Percentiles rank a stretch among this genome's conserved stretches.
Conservation (phyloP, 2,888 invertebrate genomes). For the Chorisops tibialis region DNA sequence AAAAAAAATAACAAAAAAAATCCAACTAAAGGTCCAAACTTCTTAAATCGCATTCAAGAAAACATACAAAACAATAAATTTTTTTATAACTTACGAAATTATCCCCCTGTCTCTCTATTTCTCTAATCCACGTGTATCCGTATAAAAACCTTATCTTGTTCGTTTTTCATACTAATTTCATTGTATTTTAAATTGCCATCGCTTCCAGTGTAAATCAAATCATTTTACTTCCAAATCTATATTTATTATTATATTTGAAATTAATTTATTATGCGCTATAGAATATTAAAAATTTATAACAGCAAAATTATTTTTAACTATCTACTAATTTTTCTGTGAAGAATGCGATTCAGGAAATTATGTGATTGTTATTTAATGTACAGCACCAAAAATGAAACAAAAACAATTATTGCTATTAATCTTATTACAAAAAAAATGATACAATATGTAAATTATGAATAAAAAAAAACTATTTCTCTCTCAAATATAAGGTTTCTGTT, state of each 20-base stretch:
- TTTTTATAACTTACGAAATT: neutral
- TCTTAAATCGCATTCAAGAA: constrained; percentile 22
- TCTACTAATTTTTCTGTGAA: neutral
- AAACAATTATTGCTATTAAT: constrained; percentile 21
- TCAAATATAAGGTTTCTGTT: constrained; percentile 11
- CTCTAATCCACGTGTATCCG: too few relatives aligned
- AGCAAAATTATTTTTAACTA: neutral
- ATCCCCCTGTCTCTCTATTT: neutral
- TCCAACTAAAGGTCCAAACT: neutral
- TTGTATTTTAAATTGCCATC: too few relatives aligned
- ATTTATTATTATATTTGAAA: too few relatives aligned
- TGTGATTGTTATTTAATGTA: constrained; percentile 24
- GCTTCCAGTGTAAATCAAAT: too few relatives aligned
- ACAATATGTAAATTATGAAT: constrained; percentile 21
- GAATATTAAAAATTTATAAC: neutral
- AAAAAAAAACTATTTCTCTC: constrained; percentile 31
- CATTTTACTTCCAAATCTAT: too few relatives aligned
- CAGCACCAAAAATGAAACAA: constrained; percentile 23
- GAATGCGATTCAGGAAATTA: constrained; percentile 24
- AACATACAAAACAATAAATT: neutral
- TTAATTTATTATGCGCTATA: too few relatives aligned
- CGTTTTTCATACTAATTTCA: too few relatives aligned
- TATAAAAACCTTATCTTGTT: too few relatives aligned
- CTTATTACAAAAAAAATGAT: constrained; percentile 14
- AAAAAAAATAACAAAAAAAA: neutral